Percentiles rank a stretch among this genome's conserved stretches.
phyloP scores from a whole-genome alignment of 2,113 vertebrate genomes.

The Actenoides hombroni region DNA sequence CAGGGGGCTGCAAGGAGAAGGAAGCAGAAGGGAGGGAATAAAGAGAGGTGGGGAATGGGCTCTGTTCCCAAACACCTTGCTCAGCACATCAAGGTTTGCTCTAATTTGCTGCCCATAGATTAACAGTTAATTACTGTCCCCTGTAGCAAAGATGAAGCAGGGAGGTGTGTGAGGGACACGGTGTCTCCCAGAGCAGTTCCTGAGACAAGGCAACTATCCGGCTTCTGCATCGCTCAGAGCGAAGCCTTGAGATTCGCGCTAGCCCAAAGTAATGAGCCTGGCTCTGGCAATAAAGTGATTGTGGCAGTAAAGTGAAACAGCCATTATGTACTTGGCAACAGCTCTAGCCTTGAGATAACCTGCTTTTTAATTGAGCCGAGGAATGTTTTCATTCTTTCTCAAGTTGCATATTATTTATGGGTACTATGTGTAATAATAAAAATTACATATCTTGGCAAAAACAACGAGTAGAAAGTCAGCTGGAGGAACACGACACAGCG shows the following conservation, averaged over 20 bases:
- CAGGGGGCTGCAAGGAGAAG: background rate
- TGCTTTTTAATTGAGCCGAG: conserved; percentile 65
- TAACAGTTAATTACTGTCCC: conserved; percentile 2
- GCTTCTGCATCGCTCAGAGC: background rate
- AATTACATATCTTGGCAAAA: conserved; percentile 54
- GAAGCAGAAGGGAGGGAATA: background rate
- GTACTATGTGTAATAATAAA: conserved; percentile 61
- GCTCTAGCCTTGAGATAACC: conserved; percentile 60
- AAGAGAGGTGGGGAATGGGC: background rate
- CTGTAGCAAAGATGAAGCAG: background rate
- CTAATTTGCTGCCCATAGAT: background rate
- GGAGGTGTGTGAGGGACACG: background rate
- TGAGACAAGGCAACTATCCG: background rate
- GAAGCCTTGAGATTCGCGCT: background rate
- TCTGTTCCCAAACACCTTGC: conserved; percentile 22
- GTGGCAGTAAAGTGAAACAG: conserved; percentile 62
- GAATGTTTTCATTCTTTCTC: conserved; percentile 61
- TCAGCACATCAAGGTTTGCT: background rate
- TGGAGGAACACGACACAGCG: conserved; percentile 1
- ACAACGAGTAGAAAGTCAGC: conserved; percentile 38
- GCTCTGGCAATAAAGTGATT: conserved; percentile 38
- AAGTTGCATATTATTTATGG: conserved; percentile 60
- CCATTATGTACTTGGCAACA: conserved; percentile 48
- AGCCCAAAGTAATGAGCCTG: conserved; percentile 43
- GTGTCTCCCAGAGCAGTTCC: background rate